Percentiles rank a stretch among this genome's conserved stretches.
Evolutionary conservation across 2,888 invertebrate species (phyloP).

Genomic region (Acleris sparsana): DNA sequence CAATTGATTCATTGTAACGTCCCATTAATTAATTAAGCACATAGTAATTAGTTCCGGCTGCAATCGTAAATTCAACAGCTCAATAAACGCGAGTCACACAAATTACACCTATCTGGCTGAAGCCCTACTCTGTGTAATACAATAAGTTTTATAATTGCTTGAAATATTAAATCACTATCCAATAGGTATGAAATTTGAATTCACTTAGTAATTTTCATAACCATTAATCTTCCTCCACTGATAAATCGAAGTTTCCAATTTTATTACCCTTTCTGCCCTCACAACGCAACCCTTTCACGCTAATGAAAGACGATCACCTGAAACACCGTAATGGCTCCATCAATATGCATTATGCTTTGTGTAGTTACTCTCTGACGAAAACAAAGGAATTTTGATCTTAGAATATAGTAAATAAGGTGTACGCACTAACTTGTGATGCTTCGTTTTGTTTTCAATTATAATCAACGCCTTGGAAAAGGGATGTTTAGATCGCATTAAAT

Average conservation of each 20-base stretch:
- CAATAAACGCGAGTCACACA: no score
- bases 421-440: background rate
- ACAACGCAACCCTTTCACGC: slow-evolving; percentile 50
- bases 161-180: no score
- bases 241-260: slow-evolving; percentile 59
- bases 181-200: slow-evolving; percentile 1
- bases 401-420: background rate
- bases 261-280: slow-evolving; percentile 53
- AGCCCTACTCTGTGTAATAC: no score
- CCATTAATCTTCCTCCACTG: slow-evolving; percentile 59
- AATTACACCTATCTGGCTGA: no score
- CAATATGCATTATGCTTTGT: slow-evolving; percentile 61
- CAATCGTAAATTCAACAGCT: no score
- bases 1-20: no score
- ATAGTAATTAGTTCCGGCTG: no score
- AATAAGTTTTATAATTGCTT: no score
- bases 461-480: slow-evolving; percentile 43
- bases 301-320: slow-evolving; percentile 61
- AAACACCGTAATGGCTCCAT: slow-evolving; percentile 70
- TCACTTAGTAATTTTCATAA: slow-evolving; percentile 20
- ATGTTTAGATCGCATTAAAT: slow-evolving; percentile 60
- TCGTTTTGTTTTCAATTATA: slow-evolving; percentile 10
- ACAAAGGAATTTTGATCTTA: slow-evolving; percentile 1
- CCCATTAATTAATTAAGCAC: no score
- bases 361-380: slow-evolving; percentile 15